phyloP scores from a whole-genome alignment of 2,888 invertebrate genomes.

The Gandaritis pyraliata region DNA sequence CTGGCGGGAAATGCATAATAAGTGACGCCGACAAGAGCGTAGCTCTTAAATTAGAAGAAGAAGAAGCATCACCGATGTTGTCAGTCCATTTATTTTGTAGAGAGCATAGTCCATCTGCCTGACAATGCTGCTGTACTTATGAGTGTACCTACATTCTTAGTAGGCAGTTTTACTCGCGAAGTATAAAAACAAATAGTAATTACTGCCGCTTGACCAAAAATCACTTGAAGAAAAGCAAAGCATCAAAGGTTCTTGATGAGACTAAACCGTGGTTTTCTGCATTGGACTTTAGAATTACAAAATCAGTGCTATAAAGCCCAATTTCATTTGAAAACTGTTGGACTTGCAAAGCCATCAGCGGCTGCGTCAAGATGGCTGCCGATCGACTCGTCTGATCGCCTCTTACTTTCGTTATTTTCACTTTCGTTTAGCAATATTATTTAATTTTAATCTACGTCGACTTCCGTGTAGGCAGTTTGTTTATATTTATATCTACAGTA shows the following conservation, averaged over 20 bases:
- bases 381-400: constrained; percentile 57
- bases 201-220: too few relatives aligned
- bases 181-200: too few relatives aligned
- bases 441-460: constrained; percentile 54
- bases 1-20: too few relatives aligned
- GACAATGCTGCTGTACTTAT: too few relatives aligned
- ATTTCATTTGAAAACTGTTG: background rate
- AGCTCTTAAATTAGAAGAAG: too few relatives aligned
- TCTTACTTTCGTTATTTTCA: constrained; percentile 77
- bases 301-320: background rate
- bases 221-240: background rate
- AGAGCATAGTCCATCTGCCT: too few relatives aligned
- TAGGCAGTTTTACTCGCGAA: too few relatives aligned
- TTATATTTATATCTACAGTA: background rate
- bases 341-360: constrained; percentile 48
- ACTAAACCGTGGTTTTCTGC: background rate
- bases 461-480: constrained; percentile 52
- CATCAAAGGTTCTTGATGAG: background rate
- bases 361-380: constrained; percentile 63
- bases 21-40: too few relatives aligned
- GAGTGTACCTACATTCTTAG: too few relatives aligned
- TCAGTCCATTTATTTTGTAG: too few relatives aligned
- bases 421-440: constrained; percentile 74
- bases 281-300: background rate
- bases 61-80: too few relatives aligned